These are phyloP conservation scores for Notechis scutatus DNA, from an alignment of 2,113 vertebrate genomes.

Conservation along the genomic window DNA sequence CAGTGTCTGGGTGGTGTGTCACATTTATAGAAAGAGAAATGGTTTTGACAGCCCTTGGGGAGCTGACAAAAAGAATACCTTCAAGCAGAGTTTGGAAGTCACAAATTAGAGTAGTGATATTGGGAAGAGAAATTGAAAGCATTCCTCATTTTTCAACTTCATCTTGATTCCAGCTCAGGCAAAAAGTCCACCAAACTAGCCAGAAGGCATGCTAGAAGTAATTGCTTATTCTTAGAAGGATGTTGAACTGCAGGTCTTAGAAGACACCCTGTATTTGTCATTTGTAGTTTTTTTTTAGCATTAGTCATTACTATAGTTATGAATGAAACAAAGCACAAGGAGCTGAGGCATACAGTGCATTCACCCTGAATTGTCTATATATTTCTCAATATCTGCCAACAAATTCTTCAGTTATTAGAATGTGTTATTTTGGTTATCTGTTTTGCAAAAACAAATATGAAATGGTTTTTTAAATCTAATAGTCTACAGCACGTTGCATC, in stretches of 20 bases:
- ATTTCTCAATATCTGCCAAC: not conserved
- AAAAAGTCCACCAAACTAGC: not conserved
- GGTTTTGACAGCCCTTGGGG: not conserved
- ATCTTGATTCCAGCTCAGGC: not conserved
- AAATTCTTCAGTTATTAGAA: not conserved
- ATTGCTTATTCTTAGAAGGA: not conserved
- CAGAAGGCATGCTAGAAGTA: slow-evolving; percentile 3
- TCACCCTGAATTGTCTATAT: not conserved
- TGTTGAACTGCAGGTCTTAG: not conserved
- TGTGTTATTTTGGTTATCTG: not conserved
- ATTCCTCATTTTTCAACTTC: not conserved
- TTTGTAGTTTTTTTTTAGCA: not conserved
- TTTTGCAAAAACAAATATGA: no score
- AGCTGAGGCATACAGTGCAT: not conserved
- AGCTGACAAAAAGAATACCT: not conserved
- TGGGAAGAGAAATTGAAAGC: not conserved
- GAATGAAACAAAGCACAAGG: not conserved
- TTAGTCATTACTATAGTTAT: not conserved
- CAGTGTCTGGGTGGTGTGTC: not conserved
- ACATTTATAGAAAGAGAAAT: not conserved
- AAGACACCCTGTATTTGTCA: not conserved
- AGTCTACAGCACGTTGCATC: not conserved
- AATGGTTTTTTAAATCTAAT: no score
- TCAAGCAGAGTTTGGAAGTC: not conserved
- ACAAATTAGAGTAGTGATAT: not conserved